Evolutionary conservation across 2,888 invertebrate species (phyloP), one percentile per base, ranked within the genome.

Genomic region (Hirtodrosophila duncani): DNA sequence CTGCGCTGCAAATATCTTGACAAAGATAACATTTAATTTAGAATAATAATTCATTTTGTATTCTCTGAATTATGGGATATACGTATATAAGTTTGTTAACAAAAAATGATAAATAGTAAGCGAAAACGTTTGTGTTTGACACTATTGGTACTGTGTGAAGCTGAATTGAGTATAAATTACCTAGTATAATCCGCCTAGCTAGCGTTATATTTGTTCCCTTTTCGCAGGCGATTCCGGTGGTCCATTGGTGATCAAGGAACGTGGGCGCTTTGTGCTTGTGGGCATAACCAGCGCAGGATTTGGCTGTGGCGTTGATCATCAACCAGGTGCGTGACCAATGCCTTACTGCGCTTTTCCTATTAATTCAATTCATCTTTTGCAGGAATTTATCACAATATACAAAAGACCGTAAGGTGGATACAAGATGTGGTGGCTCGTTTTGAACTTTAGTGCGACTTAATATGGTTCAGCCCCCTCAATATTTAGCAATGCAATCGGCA

Each of bases 211-310:
- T 21, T 30, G 18, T 29, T 33, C 33, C 18, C 6, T 16, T 10
- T 16, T 7, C n/a, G n/a, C 31, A 92, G 93, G 94, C 7, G 94
- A 94, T 81, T 94, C 93, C 0, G 94, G 94, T 0, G 94, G 94
- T 0, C 94, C 94, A 0, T 86, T 93, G 2, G 90, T 94, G 64
- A 90, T 94, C 0, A 86, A 91, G 37, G 91, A 92, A 66, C 89
- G 88, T 33, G 93, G 83, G 2, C 88, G 92, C 2, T 95, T 92
- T 89, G 92, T 92, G 46, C 87, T 95, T 7, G 93, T 91, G 3
- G 95, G 95, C 8, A 94, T 95, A 60, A 94, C 93, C 0, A 94
- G 94, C 16, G 94, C 94, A 0, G 95, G 95, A 3, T 95, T 94
- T 83, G 94, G 94, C 33, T 95, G 94, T 82, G 94, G 94, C 0